Evolutionary conservation across 2,888 invertebrate species (phyloP).

Genomic region (Ferdinandea cuprea): DNA sequence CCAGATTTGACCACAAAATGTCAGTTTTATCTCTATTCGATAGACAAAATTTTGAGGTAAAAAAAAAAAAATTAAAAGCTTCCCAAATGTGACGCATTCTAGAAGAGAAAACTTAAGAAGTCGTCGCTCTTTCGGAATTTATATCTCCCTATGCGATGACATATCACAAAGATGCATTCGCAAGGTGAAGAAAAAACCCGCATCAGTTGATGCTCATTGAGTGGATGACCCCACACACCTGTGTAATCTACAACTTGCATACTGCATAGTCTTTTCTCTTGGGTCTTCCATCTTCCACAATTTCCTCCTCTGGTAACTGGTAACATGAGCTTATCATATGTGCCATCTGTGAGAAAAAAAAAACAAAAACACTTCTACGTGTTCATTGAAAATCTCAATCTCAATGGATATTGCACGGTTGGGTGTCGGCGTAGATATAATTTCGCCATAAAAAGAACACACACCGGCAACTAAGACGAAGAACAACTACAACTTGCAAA

Average conservation of each 20-base stretch:
- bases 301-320: too few relatives aligned
- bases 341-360: too few relatives aligned
- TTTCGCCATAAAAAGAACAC: constrained; percentile 44
- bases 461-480: constrained; percentile 18
- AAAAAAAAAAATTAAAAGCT: neutral
- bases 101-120: neutral
- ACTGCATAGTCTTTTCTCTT: neutral
- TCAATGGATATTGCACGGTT: constrained; percentile 39
- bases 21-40: too few relatives aligned
- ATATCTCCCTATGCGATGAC: neutral
- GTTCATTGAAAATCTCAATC: constrained; percentile 64
- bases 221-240: constrained; percentile 55
- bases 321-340: constrained; percentile 66
- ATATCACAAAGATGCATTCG: constrained; percentile 8
- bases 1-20: too few relatives aligned
- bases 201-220: constrained; percentile 6
- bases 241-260: constrained; percentile 21
- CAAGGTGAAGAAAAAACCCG: neutral
- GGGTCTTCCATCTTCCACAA: neutral
- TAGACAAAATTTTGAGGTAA: too few relatives aligned
- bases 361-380: constrained; percentile 51
- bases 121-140: neutral
- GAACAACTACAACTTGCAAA: constrained; percentile 34
- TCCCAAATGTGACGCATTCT: too few relatives aligned
- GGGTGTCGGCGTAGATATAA: constrained; percentile 49